Evolutionary conservation across 2,888 invertebrate genomes (phyloP), one percentile per base, ranked within the genome.

Genomic region (Junonia oenone): DNA sequence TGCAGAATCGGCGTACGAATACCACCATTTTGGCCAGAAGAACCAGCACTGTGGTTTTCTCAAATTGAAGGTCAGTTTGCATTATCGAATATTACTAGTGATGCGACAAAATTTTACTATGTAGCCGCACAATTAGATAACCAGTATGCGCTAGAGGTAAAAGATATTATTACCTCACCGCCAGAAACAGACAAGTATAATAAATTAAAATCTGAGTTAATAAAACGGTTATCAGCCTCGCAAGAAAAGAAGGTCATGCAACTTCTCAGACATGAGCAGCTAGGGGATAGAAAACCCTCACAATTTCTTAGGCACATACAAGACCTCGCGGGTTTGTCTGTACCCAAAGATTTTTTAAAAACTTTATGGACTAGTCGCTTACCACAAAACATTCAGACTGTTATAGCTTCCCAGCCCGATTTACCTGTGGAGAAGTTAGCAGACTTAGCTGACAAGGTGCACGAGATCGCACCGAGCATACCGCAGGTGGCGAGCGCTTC

Each of bases 371-470:
- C n/a, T n/a, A n/a, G 33, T n/a, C 19, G 51, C 4, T 37, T 45
- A 22, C 46, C 37, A 14, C 52, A 45, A 9, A 11, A 52, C 29
- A 22, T 46, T 15, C 52, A 52, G 45, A 35, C 35, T 13, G 37
- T 46, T 4, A 27, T 52, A 19, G 47, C 47, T 38, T 14, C 40
- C 13, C 47, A 54, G 33, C 33, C 22, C 9, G 48, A 49, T 11
- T 13, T 35, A 11, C 13, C 22, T 4, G 5, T 35, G n/a, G n/a
- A 35, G 14, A 33, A 49, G 33, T 5, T 49, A 4, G 48, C 33
- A 5, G 48, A 33, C 13, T 13, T 35, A 13, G 22, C 37, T 49
- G 48, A 17, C 8, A 33, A 47, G 47, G 47, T 47, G 19, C 33
- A 33, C n/a, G n/a, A n/a, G n/a, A n/a, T n/a, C n/a, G n/a, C n/a